These are phyloP conservation scores for Geotrypetes seraphini DNA, from an alignment of 2,797 vertebrate genomes.

Conservation along the genomic window DNA sequence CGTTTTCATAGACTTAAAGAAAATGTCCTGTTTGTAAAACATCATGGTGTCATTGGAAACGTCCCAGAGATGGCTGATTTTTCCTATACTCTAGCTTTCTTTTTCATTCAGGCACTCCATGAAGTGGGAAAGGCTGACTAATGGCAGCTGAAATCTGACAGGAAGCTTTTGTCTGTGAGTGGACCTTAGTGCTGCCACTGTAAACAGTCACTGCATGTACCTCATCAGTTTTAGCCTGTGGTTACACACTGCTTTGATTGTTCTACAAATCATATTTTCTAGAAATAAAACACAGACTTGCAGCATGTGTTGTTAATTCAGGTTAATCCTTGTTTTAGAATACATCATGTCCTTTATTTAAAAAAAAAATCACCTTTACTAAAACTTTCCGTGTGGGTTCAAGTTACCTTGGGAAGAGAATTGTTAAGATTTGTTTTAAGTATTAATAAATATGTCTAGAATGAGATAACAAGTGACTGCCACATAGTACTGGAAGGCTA, in stretches of 20 bases:
- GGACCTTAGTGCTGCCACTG: not conserved
- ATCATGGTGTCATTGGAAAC: too few species aligned
- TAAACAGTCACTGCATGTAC: too few species aligned
- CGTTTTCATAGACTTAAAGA: not conserved
- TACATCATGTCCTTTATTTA: accelerated
- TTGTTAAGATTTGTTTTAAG: too few species aligned
- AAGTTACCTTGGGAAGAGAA: too few species aligned
- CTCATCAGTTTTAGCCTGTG: not conserved
- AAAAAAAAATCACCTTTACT: not conserved
- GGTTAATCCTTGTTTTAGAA: not conserved
- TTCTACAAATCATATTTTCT: not conserved
- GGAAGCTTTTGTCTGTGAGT: not conserved
- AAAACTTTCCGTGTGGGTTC: too few species aligned
- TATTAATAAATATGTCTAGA: too few species aligned
- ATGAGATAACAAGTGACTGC: too few species aligned
- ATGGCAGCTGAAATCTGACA: not conserved
- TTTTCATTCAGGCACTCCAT: too few species aligned
- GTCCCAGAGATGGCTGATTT: too few species aligned
- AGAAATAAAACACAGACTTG: not conserved
- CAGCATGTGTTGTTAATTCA: not conserved
- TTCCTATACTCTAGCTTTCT: too few species aligned
- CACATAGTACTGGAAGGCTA: too few species aligned
- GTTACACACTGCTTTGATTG: not conserved
- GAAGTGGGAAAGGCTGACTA: not conserved
- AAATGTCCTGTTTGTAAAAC: not conserved